A percentile compares a stretch with the other conserved stretches of the same genome.
These are phyloP conservation scores for Colius striatus DNA, from an alignment of 2,113 vertebrate genomes.

Conservation along the genomic window DNA sequence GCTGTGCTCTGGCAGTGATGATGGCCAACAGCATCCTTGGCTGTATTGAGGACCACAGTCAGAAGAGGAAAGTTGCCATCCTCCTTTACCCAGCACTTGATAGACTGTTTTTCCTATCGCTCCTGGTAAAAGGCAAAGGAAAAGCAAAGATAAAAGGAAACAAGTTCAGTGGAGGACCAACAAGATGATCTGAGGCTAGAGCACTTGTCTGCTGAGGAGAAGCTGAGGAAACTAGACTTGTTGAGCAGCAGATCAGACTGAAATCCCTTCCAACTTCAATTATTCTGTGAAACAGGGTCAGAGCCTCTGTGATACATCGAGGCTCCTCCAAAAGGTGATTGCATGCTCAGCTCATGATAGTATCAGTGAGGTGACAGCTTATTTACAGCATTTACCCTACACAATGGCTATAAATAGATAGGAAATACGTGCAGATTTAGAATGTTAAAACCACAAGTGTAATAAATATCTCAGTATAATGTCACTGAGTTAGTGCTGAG, in stretches of 20 bases:
- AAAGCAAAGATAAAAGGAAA: neutral
- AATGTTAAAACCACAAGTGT: neutral
- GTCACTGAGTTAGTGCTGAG: neutral
- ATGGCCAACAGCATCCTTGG: fast-evolving
- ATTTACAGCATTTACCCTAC: neutral
- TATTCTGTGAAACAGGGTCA: neutral
- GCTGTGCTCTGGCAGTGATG: neutral
- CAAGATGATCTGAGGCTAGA: neutral
- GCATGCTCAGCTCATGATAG: fast-evolving
- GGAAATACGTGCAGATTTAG: neutral
- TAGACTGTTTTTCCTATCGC: neutral
- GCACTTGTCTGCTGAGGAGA: neutral
- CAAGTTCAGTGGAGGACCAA: neutral
- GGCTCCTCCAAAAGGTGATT: neutral
- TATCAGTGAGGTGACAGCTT: neutral
- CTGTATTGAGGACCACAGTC: neutral
- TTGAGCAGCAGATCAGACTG: neutral
- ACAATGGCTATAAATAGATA: neutral
- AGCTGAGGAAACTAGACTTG: neutral
- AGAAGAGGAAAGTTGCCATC: neutral
- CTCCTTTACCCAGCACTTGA: neutral
- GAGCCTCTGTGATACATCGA: neutral
- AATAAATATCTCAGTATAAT: neutral
- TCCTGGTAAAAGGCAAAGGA: too few relatives aligned
- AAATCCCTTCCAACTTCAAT: neutral